Conservation (phyloP, 2,797 vertebrate genomes). For the Odontamblyopus rebecca region DNA sequence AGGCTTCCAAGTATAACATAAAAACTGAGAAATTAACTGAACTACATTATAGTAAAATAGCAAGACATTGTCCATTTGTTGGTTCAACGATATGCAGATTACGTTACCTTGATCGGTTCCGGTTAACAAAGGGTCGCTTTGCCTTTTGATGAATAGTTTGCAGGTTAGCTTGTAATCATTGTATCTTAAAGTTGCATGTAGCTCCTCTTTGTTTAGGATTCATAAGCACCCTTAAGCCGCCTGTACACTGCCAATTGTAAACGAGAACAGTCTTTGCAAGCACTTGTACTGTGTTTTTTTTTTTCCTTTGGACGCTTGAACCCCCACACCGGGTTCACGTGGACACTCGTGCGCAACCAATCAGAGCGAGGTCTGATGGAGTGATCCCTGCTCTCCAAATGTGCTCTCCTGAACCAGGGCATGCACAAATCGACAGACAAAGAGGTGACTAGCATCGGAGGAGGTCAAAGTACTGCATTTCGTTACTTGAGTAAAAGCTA, state of each 20-base stretch:
- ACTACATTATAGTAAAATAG: background rate
- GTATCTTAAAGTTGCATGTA: background rate
- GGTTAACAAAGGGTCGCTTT: background rate
- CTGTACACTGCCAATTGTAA: background rate
- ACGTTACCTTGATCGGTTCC: constrained; percentile 9
- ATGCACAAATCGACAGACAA: background rate
- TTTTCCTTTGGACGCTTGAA: background rate
- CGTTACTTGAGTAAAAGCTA: no score
- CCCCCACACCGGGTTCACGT: constrained; percentile 11
- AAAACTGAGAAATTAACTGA: background rate
- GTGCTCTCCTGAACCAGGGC: constrained; percentile 1
- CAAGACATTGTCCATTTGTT: background rate
- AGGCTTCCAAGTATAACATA: background rate
- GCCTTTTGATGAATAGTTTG: background rate
- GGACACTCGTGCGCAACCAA: constrained; percentile 10
- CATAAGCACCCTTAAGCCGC: background rate
- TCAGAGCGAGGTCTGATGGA: background rate
- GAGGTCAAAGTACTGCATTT: no score
- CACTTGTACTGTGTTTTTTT: background rate
- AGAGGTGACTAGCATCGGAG: background rate
- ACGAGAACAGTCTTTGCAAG: background rate
- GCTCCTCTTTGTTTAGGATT: background rate
- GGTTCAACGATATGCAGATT: background rate
- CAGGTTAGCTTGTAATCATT: constrained; percentile 3
- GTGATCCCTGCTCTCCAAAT: background rate